phyloP scores from a whole-genome alignment of 1,140 invertebrate species.

The Meloidogyne floridensis region DNA sequence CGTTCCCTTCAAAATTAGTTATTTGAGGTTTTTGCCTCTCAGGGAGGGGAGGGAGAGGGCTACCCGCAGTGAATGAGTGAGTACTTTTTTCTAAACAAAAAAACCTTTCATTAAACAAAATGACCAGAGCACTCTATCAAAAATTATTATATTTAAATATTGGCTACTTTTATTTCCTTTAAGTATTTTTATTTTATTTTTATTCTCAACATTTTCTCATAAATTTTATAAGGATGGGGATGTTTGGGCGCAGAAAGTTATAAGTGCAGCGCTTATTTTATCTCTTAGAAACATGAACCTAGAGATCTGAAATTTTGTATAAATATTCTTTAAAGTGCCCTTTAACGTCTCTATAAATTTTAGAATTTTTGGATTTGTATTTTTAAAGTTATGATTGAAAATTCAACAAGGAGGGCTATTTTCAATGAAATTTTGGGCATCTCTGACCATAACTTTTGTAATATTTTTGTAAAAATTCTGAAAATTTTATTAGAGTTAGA shows the following conservation, averaged over 20 bases:
- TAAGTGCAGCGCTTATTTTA: too few relatives aligned
- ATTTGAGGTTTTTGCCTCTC: neutral
- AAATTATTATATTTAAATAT: conserved; percentile 8
- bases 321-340: too few relatives aligned
- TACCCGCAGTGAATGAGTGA: conserved; percentile 4
- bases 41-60: neutral
- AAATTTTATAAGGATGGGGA: neutral
- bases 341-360: too few relatives aligned
- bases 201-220: neutral
- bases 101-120: neutral
- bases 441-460: too few relatives aligned
- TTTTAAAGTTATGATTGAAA: too few relatives aligned
- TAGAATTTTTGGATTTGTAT: too few relatives aligned
- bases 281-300: too few relatives aligned
- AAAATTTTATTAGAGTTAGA: too few relatives aligned
- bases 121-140: neutral
- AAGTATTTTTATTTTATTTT: neutral
- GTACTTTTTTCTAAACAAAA: neutral
- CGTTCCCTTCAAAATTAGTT: neutral
- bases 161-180: neutral
- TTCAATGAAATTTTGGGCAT: too few relatives aligned
- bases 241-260: neutral
- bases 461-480: too few relatives aligned
- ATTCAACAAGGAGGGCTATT: too few relatives aligned
- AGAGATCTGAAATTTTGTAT: too few relatives aligned